Conservation (phyloP, 2,888 invertebrate species). For the Cynaeus angustus region DNA sequence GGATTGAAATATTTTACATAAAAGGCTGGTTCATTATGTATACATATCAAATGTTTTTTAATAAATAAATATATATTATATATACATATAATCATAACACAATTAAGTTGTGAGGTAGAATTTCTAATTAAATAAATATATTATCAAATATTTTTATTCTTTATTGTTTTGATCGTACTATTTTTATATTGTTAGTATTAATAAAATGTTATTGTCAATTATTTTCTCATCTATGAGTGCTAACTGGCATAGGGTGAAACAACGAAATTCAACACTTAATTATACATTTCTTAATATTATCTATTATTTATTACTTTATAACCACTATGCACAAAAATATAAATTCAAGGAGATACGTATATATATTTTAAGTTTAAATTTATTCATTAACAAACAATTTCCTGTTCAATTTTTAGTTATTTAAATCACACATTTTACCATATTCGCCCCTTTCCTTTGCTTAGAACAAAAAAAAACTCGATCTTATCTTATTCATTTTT, state of each 20-base stretch:
- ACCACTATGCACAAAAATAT: no score
- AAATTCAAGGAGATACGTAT: no score
- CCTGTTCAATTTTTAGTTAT: no score
- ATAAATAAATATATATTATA: slow-evolving; percentile 57
- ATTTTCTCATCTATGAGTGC: not conserved
- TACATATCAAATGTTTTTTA: slow-evolving; percentile 68
- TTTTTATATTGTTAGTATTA: slow-evolving; percentile 28
- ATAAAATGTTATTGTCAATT: slow-evolving; percentile 20
- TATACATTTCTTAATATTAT: no score
- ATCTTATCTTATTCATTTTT: no score
- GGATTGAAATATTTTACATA: slow-evolving; percentile 62
- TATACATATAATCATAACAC: slow-evolving; percentile 58
- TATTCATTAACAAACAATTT: no score
- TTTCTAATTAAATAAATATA: slow-evolving; percentile 69
- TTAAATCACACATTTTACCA: no score
- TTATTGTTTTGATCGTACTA: slow-evolving; percentile 1
- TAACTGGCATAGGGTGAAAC: slow-evolving; percentile 3
- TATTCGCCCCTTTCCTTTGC: no score
- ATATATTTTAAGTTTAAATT: no score
- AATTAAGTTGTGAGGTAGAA: slow-evolving; percentile 67
- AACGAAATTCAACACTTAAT: not conserved
- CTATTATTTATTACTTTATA: no score
- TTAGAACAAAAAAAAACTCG: no score
- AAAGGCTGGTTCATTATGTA: slow-evolving; percentile 68
- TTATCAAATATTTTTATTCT: slow-evolving; percentile 53